Percentiles rank a stretch among this genome's conserved stretches.
Conservation (phyloP, 2,113 vertebrate species). For the Podarcis raffonei region DNA sequence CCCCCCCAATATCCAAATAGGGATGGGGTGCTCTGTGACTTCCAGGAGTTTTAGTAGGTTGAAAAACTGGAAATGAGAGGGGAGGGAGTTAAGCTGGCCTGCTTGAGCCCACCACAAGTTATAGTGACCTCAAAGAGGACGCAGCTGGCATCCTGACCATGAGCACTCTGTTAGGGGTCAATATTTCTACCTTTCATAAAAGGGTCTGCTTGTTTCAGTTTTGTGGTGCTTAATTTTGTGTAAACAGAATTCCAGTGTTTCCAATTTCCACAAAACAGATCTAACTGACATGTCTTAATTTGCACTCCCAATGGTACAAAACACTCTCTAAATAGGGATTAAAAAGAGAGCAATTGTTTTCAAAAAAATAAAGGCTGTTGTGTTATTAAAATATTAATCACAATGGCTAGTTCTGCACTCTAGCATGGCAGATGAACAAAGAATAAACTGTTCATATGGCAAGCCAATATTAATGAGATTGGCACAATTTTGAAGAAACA, state of each 20-base stretch:
- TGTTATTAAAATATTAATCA: not conserved
- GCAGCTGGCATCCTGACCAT: not conserved
- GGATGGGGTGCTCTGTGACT: not conserved
- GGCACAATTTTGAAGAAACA: not conserved
- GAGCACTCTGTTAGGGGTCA: not conserved
- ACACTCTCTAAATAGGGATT: not conserved
- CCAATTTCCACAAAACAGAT: not conserved
- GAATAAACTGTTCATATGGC: not conserved
- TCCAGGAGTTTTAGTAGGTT: not conserved
- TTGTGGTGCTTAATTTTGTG: not conserved
- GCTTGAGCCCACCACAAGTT: not conserved
- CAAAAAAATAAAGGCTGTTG: not conserved
- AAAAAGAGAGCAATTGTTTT: not conserved
- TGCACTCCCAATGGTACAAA: not conserved
- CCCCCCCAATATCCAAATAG: not conserved
- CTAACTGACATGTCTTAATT: not conserved
- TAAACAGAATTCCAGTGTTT: not conserved
- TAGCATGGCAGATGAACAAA: not conserved
- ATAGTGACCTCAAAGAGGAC: not conserved
- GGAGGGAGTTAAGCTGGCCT: no score
- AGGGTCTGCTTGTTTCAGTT: not conserved
- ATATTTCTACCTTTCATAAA: not conserved
- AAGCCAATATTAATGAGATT: not conserved
- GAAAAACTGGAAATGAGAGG: no score
- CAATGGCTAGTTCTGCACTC: conserved; percentile 10